Base-by-base conservation (phyloP, 1,140 invertebrate species). In the Harlomillsia oculata region DNA sequence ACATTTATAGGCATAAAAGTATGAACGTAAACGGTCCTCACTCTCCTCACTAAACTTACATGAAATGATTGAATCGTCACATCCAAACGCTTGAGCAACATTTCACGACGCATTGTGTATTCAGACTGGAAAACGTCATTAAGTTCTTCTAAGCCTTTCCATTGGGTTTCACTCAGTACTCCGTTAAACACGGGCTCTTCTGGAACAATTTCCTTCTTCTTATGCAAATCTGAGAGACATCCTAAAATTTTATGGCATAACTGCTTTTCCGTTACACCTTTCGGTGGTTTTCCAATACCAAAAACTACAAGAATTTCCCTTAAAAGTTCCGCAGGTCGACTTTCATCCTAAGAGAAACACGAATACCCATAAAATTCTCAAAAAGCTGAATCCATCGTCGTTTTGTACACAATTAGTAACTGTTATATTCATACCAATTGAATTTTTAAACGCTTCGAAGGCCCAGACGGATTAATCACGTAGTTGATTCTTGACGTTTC, bases 1-100 rank as follows among this genome's bases (percentile, higher is more conserved):
- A 53, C 34, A 44, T 59, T 34, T 50, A 21, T 49, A 54, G 43
- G 28, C n/a, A 20, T 39, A 11, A 32, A 14, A 40, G 20, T 13
- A 25, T 34, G 8, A 39, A 9, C 8, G n/a, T 37, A 40, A 29
- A 37, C 16, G 14, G 32, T 34, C 20, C 29, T 26, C 28, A 51
- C 34, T 25, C 14, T 3, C 26, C 3, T 6, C 20, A 39, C 5
- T 54, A 11, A 41, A 51, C 62, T 68, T 69, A 82, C 81, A 74
- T 84, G 78, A 72, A 96, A 97, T 21, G 90, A 95, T 71, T 92
- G 87, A 66, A 97, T 81, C 3, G 93, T 97, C 34, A 93, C 91
- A 74, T 97, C 92, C 37, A 96, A 71, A 46, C 94, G 76, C 57
- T 89, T 92, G 1, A 95, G 72, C 60, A 97, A 78, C 78, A 92